Evolutionary conservation across 2,888 invertebrate species (phyloP), one percentile per base, ranked within the genome.

Genomic region (Scotopteryx bipunctaria): DNA sequence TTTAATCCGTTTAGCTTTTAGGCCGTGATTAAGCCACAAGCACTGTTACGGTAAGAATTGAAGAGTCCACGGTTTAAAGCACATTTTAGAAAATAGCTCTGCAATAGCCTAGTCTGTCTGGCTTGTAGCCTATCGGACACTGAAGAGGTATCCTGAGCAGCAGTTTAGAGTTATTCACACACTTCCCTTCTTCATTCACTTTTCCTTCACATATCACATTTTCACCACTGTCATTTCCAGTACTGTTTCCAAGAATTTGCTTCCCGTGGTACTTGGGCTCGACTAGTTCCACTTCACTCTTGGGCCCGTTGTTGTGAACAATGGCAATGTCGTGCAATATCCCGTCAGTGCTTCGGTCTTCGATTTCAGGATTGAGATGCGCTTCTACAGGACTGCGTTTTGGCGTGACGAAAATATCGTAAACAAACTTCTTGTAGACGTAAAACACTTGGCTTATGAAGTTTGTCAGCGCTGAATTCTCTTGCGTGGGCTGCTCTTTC

Each of bases 261-360:
- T 43, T 50, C 15, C 83, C 81, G 50, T 83, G 81, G 47, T 82
- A 82, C 33, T 63, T 67, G 0, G 87, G 80, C 41, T 82, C 81
- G 31, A 88, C 69, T 1, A 84, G 66, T 66, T 88, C 88, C 0
- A 87, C 76, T 38, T 88, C 86, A 8, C 72, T 64, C 52, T 82
- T 82, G 0, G 82, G 80, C 36, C 74, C 65, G n/a, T 61, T 51
- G 3, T 47, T 54, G 6, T 62, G 58, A 3, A 40, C 41, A 21
- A 66, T 55, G 1, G 57, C 52, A 5, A 47, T 57, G 8, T 61
- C 52, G 44, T 50, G 51, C 1, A 51, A 42, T 1, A 49, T 38
- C 16, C 53, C 48, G 41, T 67, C 60, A 3, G 59, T 27, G 3
- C 36, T 36, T 14, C 35, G 21, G 32, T 47, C 47, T 40, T 38